These are phyloP conservation scores for Lagorchestes hirsutus DNA, from an alignment of 2,797 vertebrate genomes.

Conservation along the genomic window DNA sequence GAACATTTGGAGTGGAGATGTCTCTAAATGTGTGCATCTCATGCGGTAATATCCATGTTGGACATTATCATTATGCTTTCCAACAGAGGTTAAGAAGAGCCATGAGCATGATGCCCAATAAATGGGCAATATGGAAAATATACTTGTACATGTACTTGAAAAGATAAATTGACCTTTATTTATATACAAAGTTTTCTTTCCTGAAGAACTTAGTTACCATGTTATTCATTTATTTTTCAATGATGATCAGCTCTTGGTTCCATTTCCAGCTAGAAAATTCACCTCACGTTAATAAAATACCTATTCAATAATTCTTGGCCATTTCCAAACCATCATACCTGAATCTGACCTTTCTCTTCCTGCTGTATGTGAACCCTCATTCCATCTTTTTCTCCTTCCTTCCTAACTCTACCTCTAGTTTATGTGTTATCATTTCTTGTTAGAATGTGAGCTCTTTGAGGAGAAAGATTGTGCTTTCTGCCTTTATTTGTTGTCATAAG, in stretches of 20 bases:
- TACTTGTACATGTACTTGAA: neutral
- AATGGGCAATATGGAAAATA: neutral
- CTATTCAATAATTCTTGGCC: neutral
- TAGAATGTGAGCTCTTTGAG: neutral
- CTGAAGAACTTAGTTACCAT: constrained; percentile 15
- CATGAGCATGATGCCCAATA: constrained; percentile 15
- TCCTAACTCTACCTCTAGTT: neutral
- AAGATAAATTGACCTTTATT: constrained; percentile 47
- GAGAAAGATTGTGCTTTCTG: too few relatives aligned
- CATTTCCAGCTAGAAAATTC: neutral
- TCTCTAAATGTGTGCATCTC: neutral
- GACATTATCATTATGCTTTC: neutral
- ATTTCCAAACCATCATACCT: neutral
- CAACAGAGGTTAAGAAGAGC: neutral
- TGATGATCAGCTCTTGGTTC: too few relatives aligned
- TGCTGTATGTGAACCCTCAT: neutral
- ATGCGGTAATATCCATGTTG: neutral
- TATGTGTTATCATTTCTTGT: neutral
- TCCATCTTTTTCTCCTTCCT: neutral
- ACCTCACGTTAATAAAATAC: neutral
- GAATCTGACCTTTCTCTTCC: too few relatives aligned
- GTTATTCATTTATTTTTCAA: neutral
- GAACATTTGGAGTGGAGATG: too few relatives aligned
- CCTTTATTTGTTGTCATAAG: neutral
- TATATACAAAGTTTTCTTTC: neutral